Percentiles rank a stretch among this genome's conserved stretches.
Conservation (phyloP, 2,888 invertebrate species). For the Heliconius hortense region DNA sequence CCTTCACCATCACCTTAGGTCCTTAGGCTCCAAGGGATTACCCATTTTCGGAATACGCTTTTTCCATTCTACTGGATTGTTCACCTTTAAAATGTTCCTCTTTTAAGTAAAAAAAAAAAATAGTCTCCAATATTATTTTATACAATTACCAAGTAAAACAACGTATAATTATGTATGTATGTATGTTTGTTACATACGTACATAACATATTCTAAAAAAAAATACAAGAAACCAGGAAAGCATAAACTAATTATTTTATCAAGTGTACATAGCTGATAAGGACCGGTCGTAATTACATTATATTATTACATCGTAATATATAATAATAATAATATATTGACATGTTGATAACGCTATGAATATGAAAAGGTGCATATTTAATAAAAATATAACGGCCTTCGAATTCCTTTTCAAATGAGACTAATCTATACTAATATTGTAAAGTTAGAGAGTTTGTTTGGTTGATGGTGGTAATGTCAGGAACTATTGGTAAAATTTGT, state of each 20-base stretch:
- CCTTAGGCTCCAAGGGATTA: no score
- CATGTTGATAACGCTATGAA: slow-evolving; percentile 18
- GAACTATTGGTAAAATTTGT: no score
- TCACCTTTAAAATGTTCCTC: no score
- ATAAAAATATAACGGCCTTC: slow-evolving; percentile 18
- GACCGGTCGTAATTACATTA: neutral
- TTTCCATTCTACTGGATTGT: no score
- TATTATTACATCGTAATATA: slow-evolving; percentile 4
- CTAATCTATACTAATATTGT: neutral
- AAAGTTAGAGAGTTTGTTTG: no score
- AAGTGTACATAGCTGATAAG: neutral
- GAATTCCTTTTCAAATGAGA: slow-evolving; percentile 16
- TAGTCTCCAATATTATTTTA: no score
- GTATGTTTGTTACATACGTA: neutral
- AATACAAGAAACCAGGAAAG: slow-evolving; percentile 8
- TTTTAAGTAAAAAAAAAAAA: no score
- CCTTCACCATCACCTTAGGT: no score
- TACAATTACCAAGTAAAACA: no score
- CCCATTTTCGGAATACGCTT: neutral
- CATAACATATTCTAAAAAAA: neutral
- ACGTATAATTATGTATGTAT: neutral
- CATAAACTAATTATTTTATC: slow-evolving; percentile 5
- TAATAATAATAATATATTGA: slow-evolving; percentile 19
- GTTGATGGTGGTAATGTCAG: no score
- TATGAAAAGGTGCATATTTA: slow-evolving; percentile 25